Base-by-base conservation (phyloP, 2,888 invertebrate species). In the Dermolepida albohirtum region DNA sequence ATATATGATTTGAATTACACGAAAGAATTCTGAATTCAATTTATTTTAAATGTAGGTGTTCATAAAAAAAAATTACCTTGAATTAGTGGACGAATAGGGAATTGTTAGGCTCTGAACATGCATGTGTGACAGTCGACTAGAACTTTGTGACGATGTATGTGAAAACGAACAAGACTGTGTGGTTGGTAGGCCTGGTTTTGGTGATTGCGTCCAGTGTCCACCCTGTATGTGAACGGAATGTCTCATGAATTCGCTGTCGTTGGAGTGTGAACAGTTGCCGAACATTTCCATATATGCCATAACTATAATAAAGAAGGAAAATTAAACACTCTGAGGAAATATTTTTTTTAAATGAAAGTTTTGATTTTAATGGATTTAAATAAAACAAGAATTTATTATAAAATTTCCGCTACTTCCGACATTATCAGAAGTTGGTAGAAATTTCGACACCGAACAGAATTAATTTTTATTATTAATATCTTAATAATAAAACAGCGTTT, bases 261-360 rank as follows among this genome's bases (percentile, higher is more conserved):
- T 90, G 70, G 90, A 89, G 78, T 94, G 94, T 74, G 93, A 92
- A 85, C 95, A 95, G 83, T 93, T 93, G 17, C 94, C 94, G 79
- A 95, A 93, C 90, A 96, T 95, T 86, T 96, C 95, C 96, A 97
- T 96, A 84, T 96, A 97, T 72, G 95, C 95, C 92, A 95, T 94
- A 79, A 96, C 96, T 95, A 87, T 72, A 50, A 70, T 68, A 71
- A 55, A 70, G 52, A 27, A 43, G 22, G 6, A 12, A 17, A 39
- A n/a, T 54, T 29, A 49, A 17, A 12, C 22, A 2, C 17, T 7
- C 6, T n/a, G 29, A 55, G 14, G 27, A 11, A 34, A 34, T 22
- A 49, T 22, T 7, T 8, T 11, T 22, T 16, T 11, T 22, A 16
- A 17, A 11, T 49, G 49, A 34, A 22, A 22, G 22, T 22, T 22